Base-by-base conservation (phyloP, 2,797 vertebrate species). In the Microctenopoma stevenorrisi region DNA sequence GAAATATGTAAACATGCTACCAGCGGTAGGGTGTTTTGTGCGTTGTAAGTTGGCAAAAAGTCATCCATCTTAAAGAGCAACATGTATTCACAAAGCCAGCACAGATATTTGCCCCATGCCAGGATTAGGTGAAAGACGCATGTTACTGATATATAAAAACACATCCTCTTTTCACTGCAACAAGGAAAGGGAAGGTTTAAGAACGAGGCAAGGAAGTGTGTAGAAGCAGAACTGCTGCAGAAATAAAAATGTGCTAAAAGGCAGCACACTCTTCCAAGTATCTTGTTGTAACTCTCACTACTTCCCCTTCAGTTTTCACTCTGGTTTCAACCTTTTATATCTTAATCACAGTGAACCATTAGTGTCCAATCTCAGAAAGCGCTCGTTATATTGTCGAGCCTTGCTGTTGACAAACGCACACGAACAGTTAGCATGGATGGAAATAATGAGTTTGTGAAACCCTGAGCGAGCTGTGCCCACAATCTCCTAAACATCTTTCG, bases 1-100 rank as follows among this genome's bases (percentile, higher is more conserved):
- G 33, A 76, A 65, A 74, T 70, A 82, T 76, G 68, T 81, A 87
- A 87, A 83, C 81, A 73, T 16, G 52, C 35, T 47, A 79, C 33
- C 60, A 42, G 71, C 68, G 57, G 72, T 64, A 64, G 69, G 63
- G 4, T 57, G 22, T 28, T 30, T 66, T 65, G 70, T 7, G 4
- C 16, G 44, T 47, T 46, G 35, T 58, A 42, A 57, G 40, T 53
- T 26, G 40, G 64, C 22, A 64, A 64, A 58, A 70, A n/a, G 18
- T 13, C 54, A 63, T 59, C 40, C 57, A 66, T 25, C 35, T 55
- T 11, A 37, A 13, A 48, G 46, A 65, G 72, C 43, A 68, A 66
- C 76, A 73, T 64, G 49, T 33, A 48, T 53, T 44, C 28, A 49
- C 53, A 57, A 11, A 5, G 58, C 7, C 28, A 15, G 30, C 18